Conservation (phyloP, 2,888 invertebrate species). For the Clunio marinus region DNA sequence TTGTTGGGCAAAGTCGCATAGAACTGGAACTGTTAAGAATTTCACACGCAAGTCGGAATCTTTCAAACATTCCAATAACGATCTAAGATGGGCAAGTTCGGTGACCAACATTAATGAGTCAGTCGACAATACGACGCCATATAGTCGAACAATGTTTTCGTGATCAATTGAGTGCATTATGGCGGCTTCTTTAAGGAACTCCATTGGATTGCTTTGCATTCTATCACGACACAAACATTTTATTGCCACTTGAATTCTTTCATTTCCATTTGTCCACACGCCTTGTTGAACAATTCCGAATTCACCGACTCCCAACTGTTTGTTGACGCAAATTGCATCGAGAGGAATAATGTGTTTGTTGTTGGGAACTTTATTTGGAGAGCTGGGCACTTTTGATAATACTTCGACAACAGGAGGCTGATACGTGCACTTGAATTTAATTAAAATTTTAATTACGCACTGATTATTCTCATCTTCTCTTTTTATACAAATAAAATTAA, state of each 20-base stretch:
- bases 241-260: constrained; percentile 93
- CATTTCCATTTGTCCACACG: constrained; percentile 92
- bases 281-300: constrained; percentile 98
- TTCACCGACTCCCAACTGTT: constrained; percentile 93
- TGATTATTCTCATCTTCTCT: no score
- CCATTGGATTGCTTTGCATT: constrained; percentile 93
- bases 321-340: constrained; percentile 87
- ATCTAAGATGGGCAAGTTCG: constrained; percentile 91
- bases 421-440: constrained; percentile 27
- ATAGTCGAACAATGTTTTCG: constrained; percentile 93
- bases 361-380: constrained; percentile 50
- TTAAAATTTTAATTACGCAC: no score
- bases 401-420: constrained; percentile 42
- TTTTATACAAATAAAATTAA: no score
- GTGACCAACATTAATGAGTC: constrained; percentile 79
- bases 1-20: constrained; percentile 94
- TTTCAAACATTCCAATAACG: constrained; percentile 90
- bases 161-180: constrained; percentile 98
- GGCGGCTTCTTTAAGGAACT: constrained; percentile 96
- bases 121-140: constrained; percentile 93
- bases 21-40: constrained; percentile 80
- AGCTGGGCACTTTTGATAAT: constrained; percentile 47
- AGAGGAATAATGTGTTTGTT: constrained; percentile 87
- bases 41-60: constrained; percentile 86
- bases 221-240: constrained; percentile 92